A percentile compares a stretch with the other conserved stretches of the same genome.
phyloP scores from a whole-genome alignment of 2,888 invertebrate genomes.

The Drosophila percnosoma region DNA sequence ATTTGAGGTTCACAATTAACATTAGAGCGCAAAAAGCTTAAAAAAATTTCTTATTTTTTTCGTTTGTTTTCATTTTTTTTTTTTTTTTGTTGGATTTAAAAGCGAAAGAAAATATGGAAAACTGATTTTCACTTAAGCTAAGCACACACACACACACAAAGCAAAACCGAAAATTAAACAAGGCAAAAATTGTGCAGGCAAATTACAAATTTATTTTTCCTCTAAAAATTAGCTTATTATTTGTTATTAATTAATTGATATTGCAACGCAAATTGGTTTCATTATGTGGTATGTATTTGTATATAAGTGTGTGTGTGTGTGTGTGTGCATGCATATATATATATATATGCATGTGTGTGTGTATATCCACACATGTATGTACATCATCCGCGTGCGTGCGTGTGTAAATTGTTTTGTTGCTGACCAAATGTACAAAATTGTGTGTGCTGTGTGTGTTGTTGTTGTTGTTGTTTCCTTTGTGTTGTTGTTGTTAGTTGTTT shows the following conservation, averaged over 20 bases:
- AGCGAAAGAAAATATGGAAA: conserved; percentile 25
- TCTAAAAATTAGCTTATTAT: conserved; percentile 9
- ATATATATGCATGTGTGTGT: not conserved
- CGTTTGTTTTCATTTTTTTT: not conserved
- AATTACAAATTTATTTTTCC: conserved; percentile 38
- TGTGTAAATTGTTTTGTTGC: conserved; percentile 13
- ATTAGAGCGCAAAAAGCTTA: conserved; percentile 49
- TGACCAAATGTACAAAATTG: conserved; percentile 23
- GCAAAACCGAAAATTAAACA: conserved; percentile 20
- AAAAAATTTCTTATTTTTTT: conserved; percentile 14
- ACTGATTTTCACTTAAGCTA: conserved; percentile 38
- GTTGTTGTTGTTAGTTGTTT: conserved; percentile 5
- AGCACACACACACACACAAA: conserved; percentile 26
- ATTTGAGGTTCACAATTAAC: conserved; percentile 63
- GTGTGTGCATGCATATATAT: conserved; percentile 2
- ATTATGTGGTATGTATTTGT: conserved; percentile 34
- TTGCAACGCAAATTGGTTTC: conserved; percentile 60
- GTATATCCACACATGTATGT: conserved; percentile 2
- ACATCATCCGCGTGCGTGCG: conserved; percentile 5
- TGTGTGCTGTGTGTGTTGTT: not conserved
- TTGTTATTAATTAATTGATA: conserved; percentile 57
- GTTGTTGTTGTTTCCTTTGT: not conserved
- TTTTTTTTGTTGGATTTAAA: not conserved
- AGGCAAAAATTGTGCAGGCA: conserved; percentile 32
- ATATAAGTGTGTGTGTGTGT: not conserved